Percentiles rank a stretch among this genome's conserved stretches.
Conservation (phyloP, 2,113 vertebrate species). For the Girardinichthys multiradiatus region DNA sequence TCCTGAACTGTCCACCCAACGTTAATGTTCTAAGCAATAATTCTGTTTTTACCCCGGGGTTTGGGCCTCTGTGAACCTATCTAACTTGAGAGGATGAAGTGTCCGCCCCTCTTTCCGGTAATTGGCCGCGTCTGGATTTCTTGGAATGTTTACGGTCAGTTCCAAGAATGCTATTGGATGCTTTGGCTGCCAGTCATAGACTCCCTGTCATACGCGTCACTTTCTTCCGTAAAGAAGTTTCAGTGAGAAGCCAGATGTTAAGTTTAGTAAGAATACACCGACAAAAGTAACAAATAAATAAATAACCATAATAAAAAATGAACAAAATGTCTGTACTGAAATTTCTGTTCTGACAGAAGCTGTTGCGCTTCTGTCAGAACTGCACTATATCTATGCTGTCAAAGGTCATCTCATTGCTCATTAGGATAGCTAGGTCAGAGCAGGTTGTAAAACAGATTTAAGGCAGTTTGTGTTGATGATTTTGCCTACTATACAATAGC, state of each 20-base stretch:
- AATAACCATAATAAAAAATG: too few relatives aligned
- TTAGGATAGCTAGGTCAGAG: constrained; percentile 50
- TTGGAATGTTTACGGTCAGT: constrained; percentile 63
- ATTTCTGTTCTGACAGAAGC: accelerated
- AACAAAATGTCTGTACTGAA: background rate
- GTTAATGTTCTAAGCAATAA: constrained; percentile 56
- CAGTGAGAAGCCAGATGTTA: constrained; percentile 73
- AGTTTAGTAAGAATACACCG: constrained; percentile 40
- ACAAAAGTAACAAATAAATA: background rate
- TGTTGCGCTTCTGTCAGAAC: background rate
- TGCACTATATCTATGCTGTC: background rate
- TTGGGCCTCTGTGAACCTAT: constrained; percentile 77
- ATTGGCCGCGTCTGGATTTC: constrained; percentile 66
- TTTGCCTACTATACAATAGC: too few relatives aligned
- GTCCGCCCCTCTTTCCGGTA: constrained; percentile 33
- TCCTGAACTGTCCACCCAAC: constrained; percentile 28
- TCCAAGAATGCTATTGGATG: constrained; percentile 69
- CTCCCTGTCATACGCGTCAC: constrained; percentile 43
- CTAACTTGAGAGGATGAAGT: constrained; percentile 63
- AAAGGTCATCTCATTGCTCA: constrained; percentile 26
- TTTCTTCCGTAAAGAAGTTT: constrained; percentile 79
- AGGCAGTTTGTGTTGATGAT: background rate
- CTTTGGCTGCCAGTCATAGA: constrained; percentile 56
- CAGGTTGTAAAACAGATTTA: constrained; percentile 29
- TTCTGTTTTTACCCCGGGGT: constrained; percentile 67